A percentile compares a stretch with the other conserved stretches of the same genome.
Conservation (phyloP, 2,797 vertebrate genomes). For the Lutjanus argentimaculatus region DNA sequence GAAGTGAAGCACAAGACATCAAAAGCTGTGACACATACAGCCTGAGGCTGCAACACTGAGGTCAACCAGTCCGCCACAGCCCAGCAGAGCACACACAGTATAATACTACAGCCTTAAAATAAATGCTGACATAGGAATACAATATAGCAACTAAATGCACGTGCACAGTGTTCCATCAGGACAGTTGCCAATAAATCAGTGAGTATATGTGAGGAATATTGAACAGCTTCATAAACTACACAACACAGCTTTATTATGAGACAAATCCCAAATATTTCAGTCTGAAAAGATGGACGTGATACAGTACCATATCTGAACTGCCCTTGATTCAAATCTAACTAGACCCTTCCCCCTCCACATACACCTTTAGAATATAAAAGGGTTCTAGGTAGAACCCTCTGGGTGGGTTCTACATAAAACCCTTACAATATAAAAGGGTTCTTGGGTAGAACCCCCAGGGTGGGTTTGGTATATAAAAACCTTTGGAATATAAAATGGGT, state of each 20-base stretch:
- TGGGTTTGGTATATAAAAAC: too few relatives aligned
- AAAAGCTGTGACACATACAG: constrained; percentile 64
- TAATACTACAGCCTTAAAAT: constrained; percentile 50
- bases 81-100: constrained; percentile 36
- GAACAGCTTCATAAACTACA: neutral
- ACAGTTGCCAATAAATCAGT: constrained; percentile 15
- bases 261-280: neutral
- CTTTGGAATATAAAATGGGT: too few relatives aligned
- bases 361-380: too few relatives aligned
- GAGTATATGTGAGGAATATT: constrained; percentile 4
- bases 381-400: too few relatives aligned
- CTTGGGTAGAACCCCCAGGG: too few relatives aligned
- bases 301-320: neutral
- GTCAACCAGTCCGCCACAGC: constrained; percentile 53
- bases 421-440: too few relatives aligned
- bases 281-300: neutral
- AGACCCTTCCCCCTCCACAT: too few relatives aligned
- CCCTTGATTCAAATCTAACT: constrained; percentile 3
- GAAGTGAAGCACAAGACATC: constrained; percentile 66
- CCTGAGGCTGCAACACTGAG: constrained; percentile 57
- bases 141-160: constrained; percentile 27
- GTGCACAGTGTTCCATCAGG: constrained; percentile 12
- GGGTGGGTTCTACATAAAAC: too few relatives aligned
- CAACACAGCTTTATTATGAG: neutral
- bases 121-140: constrained; percentile 55